Evolutionary conservation across 2,888 invertebrate genomes (phyloP).

Genomic region (Idaea dimidiata): DNA sequence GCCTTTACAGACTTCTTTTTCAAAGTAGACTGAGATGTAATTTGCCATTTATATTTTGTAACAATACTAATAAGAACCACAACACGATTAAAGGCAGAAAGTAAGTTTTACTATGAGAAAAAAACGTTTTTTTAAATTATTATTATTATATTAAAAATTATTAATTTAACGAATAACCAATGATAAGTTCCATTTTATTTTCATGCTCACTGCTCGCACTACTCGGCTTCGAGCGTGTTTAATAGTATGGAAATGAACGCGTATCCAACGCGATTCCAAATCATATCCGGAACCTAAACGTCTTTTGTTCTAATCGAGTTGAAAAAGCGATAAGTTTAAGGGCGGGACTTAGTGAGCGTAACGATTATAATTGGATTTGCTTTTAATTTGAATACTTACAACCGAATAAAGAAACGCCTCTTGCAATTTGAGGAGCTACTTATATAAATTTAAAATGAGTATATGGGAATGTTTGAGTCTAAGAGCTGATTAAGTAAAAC

Average conservation of each 20-base stretch:
- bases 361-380: neutral
- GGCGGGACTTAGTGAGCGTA: slow-evolving; percentile 1
- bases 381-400: neutral
- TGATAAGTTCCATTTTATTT: slow-evolving; percentile 23
- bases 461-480: no score
- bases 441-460: no score
- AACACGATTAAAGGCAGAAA: no score
- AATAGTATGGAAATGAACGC: slow-evolving; percentile 52
- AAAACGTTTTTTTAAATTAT: neutral
- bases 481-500: no score
- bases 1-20: no score
- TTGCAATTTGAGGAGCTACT: no score
- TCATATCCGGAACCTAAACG: slow-evolving; percentile 27
- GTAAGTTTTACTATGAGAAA: no score
- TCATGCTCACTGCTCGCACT: slow-evolving; percentile 7
- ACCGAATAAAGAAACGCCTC: no score
- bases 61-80: no score
- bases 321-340: slow-evolving; percentile 51
- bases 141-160: neutral
- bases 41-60: no score
- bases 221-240: slow-evolving; percentile 25
- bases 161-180: neutral
- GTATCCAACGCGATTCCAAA: slow-evolving; percentile 42
- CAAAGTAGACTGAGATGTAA: no score
- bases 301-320: slow-evolving; percentile 60